Evolutionary conservation across 1,140 invertebrate genomes (phyloP).

Genomic region (Pseudobourletiella spinata): DNA sequence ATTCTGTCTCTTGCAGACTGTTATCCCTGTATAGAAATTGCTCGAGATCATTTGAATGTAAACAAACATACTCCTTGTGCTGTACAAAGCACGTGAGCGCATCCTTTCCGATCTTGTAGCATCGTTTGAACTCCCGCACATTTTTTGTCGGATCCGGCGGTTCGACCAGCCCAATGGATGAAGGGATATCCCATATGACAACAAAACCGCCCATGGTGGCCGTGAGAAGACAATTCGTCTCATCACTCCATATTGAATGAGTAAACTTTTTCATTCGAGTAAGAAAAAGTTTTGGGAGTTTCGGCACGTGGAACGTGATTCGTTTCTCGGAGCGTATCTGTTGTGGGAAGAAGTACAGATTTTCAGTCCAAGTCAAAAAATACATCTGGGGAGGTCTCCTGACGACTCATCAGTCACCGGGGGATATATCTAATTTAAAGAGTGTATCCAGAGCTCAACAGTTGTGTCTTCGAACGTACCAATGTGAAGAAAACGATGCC

Average conservation of each 20-base stretch:
- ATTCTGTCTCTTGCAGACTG: no score
- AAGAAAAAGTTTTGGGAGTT: slow-evolving; percentile 11
- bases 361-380: background rate
- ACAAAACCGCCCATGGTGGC: slow-evolving; percentile 20
- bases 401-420: no score
- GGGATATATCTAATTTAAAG: no score
- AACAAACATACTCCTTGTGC: slow-evolving; percentile 21
- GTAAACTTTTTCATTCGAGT: slow-evolving; percentile 18
- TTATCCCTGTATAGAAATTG: no score
- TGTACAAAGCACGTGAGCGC: slow-evolving; percentile 17
- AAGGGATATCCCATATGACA: slow-evolving; percentile 22
- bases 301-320: slow-evolving; percentile 17
- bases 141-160: slow-evolving; percentile 23
- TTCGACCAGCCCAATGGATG: slow-evolving; percentile 10
- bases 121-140: slow-evolving; percentile 23
- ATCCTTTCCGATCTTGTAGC: slow-evolving; percentile 18
- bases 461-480: slow-evolving; percentile 2
- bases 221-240: slow-evolving; percentile 16
- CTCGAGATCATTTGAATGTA: no score
- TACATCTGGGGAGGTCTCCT: no score
- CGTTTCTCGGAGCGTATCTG: background rate
- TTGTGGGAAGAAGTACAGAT: background rate
- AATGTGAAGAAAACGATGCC: slow-evolving; percentile 26
- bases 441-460: no score
- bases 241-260: slow-evolving; percentile 23